Conservation (phyloP, 2,113 vertebrate species). For the Pygoscelis adeliae region DNA sequence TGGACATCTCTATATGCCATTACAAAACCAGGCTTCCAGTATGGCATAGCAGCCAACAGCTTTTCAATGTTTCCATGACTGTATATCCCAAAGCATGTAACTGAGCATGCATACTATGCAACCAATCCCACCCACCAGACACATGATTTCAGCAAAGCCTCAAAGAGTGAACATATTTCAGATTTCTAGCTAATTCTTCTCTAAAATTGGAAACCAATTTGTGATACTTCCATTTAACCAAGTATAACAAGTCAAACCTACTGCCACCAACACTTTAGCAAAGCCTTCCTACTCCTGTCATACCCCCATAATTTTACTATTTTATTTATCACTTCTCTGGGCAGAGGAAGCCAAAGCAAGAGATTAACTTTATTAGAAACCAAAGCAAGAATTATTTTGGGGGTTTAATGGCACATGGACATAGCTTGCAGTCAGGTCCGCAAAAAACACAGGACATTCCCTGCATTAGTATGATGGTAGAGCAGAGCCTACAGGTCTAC, state of each 20-base stretch:
- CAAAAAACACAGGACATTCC: neutral
- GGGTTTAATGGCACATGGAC: neutral
- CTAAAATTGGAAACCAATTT: neutral
- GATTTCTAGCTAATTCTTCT: neutral
- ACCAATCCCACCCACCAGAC: accelerated
- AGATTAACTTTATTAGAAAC: neutral
- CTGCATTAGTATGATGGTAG: too few relatives aligned
- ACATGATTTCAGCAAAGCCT: neutral
- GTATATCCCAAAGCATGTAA: neutral
- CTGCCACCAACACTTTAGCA: neutral
- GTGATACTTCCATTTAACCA: neutral
- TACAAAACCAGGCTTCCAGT: neutral
- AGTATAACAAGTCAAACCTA: neutral
- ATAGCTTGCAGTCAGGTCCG: neutral
- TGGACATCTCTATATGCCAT: neutral
- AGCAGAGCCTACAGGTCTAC: neutral
- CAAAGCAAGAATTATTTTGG: neutral
- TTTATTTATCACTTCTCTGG: neutral
- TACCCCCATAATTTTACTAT: neutral
- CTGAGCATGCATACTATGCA: accelerated
- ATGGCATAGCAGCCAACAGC: neutral
- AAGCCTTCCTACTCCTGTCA: neutral
- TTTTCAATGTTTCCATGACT: neutral
- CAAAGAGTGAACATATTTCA: neutral
- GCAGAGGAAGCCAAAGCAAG: neutral